Conservation (phyloP, 2,113 vertebrate species). For the Trinectes maculatus region DNA sequence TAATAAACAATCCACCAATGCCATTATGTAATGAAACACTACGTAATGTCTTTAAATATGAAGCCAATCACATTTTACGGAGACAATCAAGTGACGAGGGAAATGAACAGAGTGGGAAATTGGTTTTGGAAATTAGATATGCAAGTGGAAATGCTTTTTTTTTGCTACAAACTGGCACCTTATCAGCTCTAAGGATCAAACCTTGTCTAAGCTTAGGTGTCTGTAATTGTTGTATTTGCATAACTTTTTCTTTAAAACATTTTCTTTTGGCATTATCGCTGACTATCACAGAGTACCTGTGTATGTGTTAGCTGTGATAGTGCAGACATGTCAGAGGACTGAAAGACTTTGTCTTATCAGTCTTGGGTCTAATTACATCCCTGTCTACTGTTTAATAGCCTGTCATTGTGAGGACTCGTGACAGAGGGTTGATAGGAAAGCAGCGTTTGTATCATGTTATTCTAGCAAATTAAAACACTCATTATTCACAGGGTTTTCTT, state of each 20-base stretch:
- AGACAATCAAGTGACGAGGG: slow-evolving; percentile 61
- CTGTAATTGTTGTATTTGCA: slow-evolving; percentile 78
- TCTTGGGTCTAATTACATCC: slow-evolving; percentile 56
- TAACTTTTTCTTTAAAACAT: slow-evolving; percentile 44
- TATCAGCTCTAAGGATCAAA: slow-evolving; percentile 74
- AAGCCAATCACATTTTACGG: slow-evolving; percentile 68
- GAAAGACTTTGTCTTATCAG: slow-evolving; percentile 63
- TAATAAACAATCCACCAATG: slow-evolving; percentile 75
- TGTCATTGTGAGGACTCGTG: slow-evolving; percentile 52
- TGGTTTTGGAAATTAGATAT: slow-evolving; percentile 74
- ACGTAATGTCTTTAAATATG: slow-evolving; percentile 75
- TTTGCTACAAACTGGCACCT: slow-evolving; percentile 46
- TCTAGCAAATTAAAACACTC: slow-evolving; percentile 26
- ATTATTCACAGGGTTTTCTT: neutral
- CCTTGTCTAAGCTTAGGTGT: slow-evolving; percentile 42
- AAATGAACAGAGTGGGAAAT: slow-evolving; percentile 54
- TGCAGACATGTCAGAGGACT: slow-evolving; percentile 52
- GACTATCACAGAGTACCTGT: slow-evolving; percentile 51
- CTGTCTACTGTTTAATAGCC: slow-evolving; percentile 63
- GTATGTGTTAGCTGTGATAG: slow-evolving; percentile 31
- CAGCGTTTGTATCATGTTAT: slow-evolving; percentile 43
- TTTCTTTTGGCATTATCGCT: slow-evolving; percentile 46
- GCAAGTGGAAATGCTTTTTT: slow-evolving; percentile 50
- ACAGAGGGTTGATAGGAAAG: slow-evolving; percentile 29
- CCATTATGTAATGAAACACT: slow-evolving; percentile 77